A percentile compares a stretch with the other conserved stretches of the same genome.
These are phyloP conservation scores for Drosophila subsilvestris DNA, from an alignment of 2,888 invertebrate species.

Conservation along the genomic window DNA sequence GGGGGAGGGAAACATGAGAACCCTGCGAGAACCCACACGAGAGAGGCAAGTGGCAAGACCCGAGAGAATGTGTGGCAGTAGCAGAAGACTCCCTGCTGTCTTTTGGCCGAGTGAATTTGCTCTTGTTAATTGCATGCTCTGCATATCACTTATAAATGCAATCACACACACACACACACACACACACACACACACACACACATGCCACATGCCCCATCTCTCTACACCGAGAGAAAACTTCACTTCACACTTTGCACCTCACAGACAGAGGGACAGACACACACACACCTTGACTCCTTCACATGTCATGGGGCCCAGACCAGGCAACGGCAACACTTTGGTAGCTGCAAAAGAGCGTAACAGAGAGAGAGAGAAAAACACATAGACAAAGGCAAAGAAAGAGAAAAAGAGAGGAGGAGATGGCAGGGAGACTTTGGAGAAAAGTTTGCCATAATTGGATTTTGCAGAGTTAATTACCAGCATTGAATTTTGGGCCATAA, in stretches of 20 bases:
- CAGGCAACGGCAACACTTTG: constrained; percentile 22
- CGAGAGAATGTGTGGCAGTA: neutral
- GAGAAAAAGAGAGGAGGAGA: neutral
- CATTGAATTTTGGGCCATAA: constrained; percentile 77
- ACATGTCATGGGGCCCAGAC: constrained; percentile 10
- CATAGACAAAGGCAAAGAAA: neutral
- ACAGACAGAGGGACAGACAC: constrained; percentile 20
- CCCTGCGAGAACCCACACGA: constrained; percentile 2
- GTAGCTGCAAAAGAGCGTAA: constrained; percentile 6
- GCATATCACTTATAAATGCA: constrained; percentile 81
- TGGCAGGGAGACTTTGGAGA: constrained; percentile 53
- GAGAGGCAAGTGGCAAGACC: neutral
- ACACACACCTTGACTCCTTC: constrained; percentile 35
- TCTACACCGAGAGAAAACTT: constrained; percentile 38
- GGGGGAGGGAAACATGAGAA: constrained; percentile 35
- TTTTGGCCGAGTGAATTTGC: constrained; percentile 67
- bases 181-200: constrained; percentile 47
- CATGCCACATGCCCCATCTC: neutral
- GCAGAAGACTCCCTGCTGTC: constrained; percentile 15
- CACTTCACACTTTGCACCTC: constrained; percentile 51
- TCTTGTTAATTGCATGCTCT: constrained; percentile 82
- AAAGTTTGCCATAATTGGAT: constrained; percentile 82
- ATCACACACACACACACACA: constrained; percentile 43
- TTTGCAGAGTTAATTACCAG: constrained; percentile 81
- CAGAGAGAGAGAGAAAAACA: constrained; percentile 14